Evolutionary conservation across 2,888 invertebrate genomes (phyloP), one percentile per base, ranked within the genome.

Genomic region (Aelia acuminata): DNA sequence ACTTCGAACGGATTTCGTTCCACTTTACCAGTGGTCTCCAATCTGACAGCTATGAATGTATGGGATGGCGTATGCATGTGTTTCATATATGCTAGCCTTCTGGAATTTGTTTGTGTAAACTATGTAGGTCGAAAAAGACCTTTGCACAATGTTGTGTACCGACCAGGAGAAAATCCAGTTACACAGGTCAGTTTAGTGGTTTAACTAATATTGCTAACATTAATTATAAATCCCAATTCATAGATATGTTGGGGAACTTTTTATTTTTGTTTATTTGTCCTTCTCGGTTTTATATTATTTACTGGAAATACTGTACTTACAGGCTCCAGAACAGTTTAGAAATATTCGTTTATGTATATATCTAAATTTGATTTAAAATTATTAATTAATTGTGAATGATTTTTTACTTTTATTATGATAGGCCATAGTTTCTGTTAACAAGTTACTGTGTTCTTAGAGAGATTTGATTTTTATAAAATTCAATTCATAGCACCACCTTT

Each of bases 61-160:
- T 98, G 98, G 98, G 98, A 98, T 92, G 98, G 98, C 89, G 98
- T 98, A 90, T 98, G 98, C 93, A 98, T 98, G 98, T 98, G 97
- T 93, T 98, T 98, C 94, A 98, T 98, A 93, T 98, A 98, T 94
- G 98, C 98, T 89, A 97, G 97, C 87, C 94, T 98, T 89, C 94
- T 98, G 91, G 98, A 98, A 93, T 98, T 98, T 93, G 98, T 98
- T 88, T 97, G 97, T 93, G 98, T 98, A 92, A 98, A 98, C 94
- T 98, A 98, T 93, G 97, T 98, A 90, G 98, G 98, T 90, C 95
- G 98, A 89, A 98, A 97, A 92, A 94, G 97, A 91, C 97, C 97
- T 87, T 94, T 97, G 90, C 97, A 97, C 94, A 97, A 97, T 93
- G 96, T 97, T 90, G 97, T 97, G 91, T 97, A 97, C 93, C 94